Evolutionary conservation across 2,113 vertebrate genomes (phyloP).

Genomic region (Carassius gibelio): DNA sequence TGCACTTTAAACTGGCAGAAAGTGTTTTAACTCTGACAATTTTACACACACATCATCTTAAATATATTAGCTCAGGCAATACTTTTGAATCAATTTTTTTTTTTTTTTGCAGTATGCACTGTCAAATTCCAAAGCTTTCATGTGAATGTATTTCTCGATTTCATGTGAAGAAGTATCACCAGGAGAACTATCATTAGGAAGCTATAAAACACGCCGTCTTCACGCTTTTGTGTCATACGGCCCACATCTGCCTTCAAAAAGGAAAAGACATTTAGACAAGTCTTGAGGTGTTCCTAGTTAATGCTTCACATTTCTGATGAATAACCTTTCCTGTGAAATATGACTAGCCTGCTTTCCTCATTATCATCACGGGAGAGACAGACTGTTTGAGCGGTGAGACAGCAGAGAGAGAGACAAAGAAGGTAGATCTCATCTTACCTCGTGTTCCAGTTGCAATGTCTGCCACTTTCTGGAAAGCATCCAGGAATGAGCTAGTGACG

Average conservation of each 20-base stretch:
- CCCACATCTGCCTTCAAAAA: constrained; percentile 18
- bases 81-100: too few relatives aligned
- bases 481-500: constrained; percentile 80
- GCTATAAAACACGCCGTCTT: not conserved
- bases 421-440: constrained; percentile 65
- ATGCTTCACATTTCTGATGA: constrained; percentile 3
- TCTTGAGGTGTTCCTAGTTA: not conserved
- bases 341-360: constrained; percentile 25
- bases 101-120: not conserved
- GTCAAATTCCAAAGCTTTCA: not conserved
- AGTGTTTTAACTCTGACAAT: not conserved
- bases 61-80: too few relatives aligned
- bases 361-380: constrained; percentile 1
- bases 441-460: constrained; percentile 83
- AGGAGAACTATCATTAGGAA: not conserved
- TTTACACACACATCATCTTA: too few relatives aligned
- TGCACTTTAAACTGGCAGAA: not conserved
- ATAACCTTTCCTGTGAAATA: constrained; percentile 20
- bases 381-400: not conserved
- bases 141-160: not conserved
- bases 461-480: constrained; percentile 84
- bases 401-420: not conserved
- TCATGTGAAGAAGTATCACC: not conserved
- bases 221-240: not conserved
- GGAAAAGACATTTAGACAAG: not conserved